Conservation (phyloP, 2,888 invertebrate genomes). For the Acanthosepion lycidas region DNA sequence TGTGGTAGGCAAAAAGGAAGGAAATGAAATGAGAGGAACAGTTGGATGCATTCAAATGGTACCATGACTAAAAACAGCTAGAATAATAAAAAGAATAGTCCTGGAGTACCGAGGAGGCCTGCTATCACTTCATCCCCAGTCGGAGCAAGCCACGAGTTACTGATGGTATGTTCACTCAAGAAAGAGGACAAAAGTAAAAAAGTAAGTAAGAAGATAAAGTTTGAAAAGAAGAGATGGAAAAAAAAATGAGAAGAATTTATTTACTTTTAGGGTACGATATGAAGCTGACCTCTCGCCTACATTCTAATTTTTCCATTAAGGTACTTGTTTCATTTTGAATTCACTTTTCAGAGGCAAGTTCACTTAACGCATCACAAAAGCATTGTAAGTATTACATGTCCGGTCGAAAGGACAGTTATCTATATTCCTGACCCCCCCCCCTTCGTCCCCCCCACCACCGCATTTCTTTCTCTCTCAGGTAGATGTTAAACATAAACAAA, state of each 20-base stretch:
- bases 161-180: too few relatives aligned
- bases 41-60: too few relatives aligned
- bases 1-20: too few relatives aligned
- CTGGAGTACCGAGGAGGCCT: too few relatives aligned
- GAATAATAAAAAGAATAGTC: too few relatives aligned
- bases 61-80: too few relatives aligned
- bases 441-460: not conserved
- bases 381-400: conserved; percentile 25
- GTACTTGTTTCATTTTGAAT: not conserved
- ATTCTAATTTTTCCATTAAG: not conserved
- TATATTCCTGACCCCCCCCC: not conserved
- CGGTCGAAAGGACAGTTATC: not conserved
- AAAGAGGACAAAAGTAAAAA: too few relatives aligned
- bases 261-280: not conserved
- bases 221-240: too few relatives aligned
- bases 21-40: too few relatives aligned
- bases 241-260: not conserved
- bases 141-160: too few relatives aligned
- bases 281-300: not conserved
- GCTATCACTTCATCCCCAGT: too few relatives aligned
- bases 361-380: not conserved
- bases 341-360: not conserved
- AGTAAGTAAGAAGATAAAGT: too few relatives aligned
- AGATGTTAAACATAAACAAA: conserved; percentile 11
- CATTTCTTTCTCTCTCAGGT: not conserved